Evolutionary conservation across 2,113 vertebrate genomes (phyloP).

Genomic region (Carlito syrichta): DNA sequence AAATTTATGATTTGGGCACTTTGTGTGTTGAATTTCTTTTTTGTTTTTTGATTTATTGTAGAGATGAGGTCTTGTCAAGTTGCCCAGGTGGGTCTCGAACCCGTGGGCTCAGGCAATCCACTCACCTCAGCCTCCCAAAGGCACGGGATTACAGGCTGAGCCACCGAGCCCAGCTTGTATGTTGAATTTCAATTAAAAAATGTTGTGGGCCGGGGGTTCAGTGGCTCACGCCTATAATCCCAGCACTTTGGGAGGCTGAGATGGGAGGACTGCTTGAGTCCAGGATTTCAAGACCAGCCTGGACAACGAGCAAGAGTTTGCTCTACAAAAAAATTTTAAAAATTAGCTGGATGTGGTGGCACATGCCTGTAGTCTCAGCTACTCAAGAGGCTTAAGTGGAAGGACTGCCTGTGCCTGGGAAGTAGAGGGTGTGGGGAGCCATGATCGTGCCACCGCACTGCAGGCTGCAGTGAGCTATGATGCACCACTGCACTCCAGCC

Average conservation of each 20-base stretch:
- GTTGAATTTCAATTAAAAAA: background rate
- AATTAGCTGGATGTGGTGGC: background rate
- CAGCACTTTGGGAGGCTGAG: background rate
- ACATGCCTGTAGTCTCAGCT: background rate
- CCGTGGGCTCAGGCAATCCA: too few species aligned
- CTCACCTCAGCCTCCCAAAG: too few species aligned
- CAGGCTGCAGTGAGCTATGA: background rate
- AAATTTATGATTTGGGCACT: background rate
- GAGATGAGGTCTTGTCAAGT: too few species aligned
- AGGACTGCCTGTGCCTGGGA: background rate
- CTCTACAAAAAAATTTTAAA: background rate
- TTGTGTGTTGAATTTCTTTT: background rate
- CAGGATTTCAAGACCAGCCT: background rate
- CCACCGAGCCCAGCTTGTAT: too few species aligned
- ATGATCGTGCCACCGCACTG: too few species aligned
- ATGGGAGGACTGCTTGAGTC: background rate
- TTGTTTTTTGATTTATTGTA: too few species aligned
- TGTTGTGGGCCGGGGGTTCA: background rate
- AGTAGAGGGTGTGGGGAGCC: too few species aligned
- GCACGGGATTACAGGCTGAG: too few species aligned
- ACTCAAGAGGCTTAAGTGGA: background rate
- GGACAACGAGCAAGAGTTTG: background rate
- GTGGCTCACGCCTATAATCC: background rate
- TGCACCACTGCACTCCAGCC: background rate
- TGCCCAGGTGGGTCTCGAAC: too few species aligned